Conservation (phyloP, 2,888 invertebrate species). For the Deroplatys truncata region DNA sequence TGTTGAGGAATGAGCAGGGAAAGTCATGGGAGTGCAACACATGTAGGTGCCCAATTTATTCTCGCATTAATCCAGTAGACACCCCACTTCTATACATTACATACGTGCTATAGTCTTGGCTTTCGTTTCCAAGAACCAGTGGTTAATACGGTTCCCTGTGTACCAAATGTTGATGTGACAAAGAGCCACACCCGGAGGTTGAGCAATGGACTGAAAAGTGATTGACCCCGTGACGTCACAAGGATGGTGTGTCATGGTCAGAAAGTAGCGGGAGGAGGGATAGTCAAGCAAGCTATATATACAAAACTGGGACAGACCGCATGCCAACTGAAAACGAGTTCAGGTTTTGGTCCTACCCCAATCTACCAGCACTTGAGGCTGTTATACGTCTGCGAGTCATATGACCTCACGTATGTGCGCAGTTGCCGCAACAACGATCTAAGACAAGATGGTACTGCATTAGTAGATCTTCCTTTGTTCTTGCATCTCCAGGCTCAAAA, state of each 20-base stretch:
- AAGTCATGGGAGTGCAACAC: too few relatives aligned
- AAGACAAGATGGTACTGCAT: background rate
- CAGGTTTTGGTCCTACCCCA: constrained; percentile 11
- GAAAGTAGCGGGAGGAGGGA: background rate
- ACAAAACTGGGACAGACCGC: constrained; percentile 7
- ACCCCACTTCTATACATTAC: too few relatives aligned
- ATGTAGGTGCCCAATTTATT: too few relatives aligned
- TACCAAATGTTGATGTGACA: background rate
- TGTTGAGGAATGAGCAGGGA: too few relatives aligned
- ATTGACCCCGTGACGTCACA: background rate
- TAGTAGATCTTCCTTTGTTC: background rate
- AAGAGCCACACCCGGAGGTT: background rate
- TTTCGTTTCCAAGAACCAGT: too few relatives aligned
- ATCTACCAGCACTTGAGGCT: background rate
- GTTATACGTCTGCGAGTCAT: background rate
- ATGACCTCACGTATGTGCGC: background rate
- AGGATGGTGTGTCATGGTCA: background rate
- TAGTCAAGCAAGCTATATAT: background rate
- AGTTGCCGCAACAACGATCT: background rate
- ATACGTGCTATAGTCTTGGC: too few relatives aligned
- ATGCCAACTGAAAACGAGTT: constrained; percentile 10
- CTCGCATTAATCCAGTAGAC: too few relatives aligned
- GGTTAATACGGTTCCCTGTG: too few relatives aligned
- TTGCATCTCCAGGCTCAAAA: background rate
- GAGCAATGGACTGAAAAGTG: background rate